Evolutionary conservation across 1,140 invertebrate species (phyloP).

Genomic region (Chymomyza costata): DNA sequence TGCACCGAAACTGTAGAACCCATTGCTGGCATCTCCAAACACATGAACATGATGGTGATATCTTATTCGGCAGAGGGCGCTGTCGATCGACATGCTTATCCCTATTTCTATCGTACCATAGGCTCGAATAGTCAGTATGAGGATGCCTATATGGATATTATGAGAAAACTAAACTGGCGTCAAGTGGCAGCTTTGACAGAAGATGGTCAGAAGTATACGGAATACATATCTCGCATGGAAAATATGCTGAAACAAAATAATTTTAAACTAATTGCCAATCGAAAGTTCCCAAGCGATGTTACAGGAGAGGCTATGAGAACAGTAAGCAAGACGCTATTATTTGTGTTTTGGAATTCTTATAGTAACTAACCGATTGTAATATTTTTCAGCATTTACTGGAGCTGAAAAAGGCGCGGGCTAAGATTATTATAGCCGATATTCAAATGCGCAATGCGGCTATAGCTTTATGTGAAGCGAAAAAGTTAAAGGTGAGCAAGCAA

Average conservation of each 20-base stretch:
- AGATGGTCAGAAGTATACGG: constrained; percentile 87
- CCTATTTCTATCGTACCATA: constrained; percentile 89
- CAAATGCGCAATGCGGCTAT: constrained; percentile 81
- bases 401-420: constrained; percentile 80
- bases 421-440: constrained; percentile 89
- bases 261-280: constrained; percentile 82
- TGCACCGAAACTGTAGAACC: constrained; percentile 91
- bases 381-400: constrained; percentile 81
- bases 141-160: constrained; percentile 44
- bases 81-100: constrained; percentile 83
- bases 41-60: constrained; percentile 85
- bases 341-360: no score
- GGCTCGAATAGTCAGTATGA: constrained; percentile 86
- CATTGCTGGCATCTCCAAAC: constrained; percentile 85
- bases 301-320: constrained; percentile 76
- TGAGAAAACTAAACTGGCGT: constrained; percentile 81
- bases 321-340: no score
- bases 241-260: constrained; percentile 78
- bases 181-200: constrained; percentile 85
- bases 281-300: constrained; percentile 81
- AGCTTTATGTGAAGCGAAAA: constrained; percentile 86
- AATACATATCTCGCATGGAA: constrained; percentile 85
- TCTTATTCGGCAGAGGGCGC: constrained; percentile 89
- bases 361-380: no score
- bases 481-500: constrained; percentile 79